A percentile compares a stretch with the other conserved stretches of the same genome.
Evolutionary conservation across 2,888 invertebrate species (phyloP).

Genomic region (Tuberolachnus salignus): DNA sequence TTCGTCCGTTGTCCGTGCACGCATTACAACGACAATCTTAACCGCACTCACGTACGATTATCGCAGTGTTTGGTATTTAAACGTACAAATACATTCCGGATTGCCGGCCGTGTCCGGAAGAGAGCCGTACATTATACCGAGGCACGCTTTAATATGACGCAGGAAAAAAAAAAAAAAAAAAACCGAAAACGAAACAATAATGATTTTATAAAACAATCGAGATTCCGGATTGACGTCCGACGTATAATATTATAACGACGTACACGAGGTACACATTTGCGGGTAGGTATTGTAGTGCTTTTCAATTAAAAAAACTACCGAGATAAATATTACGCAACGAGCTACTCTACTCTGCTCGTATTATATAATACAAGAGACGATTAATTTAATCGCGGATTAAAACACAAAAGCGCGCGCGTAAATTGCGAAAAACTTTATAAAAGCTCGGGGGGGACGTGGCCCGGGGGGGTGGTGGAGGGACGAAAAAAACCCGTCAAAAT

Average conservation of each 20-base stretch:
- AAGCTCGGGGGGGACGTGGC: not conserved
- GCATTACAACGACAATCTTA: too few relatives aligned
- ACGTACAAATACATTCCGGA: too few relatives aligned
- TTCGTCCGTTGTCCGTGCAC: too few relatives aligned
- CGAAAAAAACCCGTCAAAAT: constrained; percentile 15
- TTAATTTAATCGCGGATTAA: constrained; percentile 30
- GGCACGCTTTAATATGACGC: not conserved
- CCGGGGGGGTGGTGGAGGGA: not conserved
- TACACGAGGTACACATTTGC: not conserved
- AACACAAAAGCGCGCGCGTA: not conserved
- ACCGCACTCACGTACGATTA: too few relatives aligned
- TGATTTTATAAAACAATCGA: not conserved
- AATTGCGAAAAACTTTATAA: constrained; percentile 2
- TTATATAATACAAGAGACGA: not conserved
- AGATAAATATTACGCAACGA: constrained; percentile 8
- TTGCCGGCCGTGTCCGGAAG: not conserved
- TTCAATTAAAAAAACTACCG: constrained; percentile 14
- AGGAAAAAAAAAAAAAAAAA: not conserved
- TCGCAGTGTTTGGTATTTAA: too few relatives aligned
- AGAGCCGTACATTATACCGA: too few relatives aligned
- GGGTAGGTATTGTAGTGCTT: not conserved
- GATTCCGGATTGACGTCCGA: not conserved
- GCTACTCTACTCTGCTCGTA: too few relatives aligned
- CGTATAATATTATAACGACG: too few relatives aligned
- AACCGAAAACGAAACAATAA: not conserved